Evolutionary conservation across 2,888 invertebrate species (phyloP), one percentile per base, ranked within the genome.

Genomic region (Phymatocera aterrima): DNA sequence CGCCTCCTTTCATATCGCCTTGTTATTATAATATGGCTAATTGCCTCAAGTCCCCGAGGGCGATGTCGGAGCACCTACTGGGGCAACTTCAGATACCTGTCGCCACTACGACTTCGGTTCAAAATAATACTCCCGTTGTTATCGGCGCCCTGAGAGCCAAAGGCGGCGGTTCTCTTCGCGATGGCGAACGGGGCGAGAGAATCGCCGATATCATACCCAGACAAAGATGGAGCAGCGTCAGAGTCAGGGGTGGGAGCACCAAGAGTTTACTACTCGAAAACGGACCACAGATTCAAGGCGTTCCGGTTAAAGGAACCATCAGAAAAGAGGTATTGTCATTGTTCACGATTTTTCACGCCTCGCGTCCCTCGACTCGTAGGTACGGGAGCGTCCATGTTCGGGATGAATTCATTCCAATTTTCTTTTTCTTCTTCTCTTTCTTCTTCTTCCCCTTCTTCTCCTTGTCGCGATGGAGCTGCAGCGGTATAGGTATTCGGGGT

Each of bases 11-110:
- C 4, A n/a, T 64, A 15, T 12, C 34, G 3, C n/a, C n/a, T n/a
- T n/a, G n/a, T n/a, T n/a, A n/a, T n/a, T n/a, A n/a, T n/a, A n/a
- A 12, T 21, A 89, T 90, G 90, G 88, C 89, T 43, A n/a, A n/a
- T n/a, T 90, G 88, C 83, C 87, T 90, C 74, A 90, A 90, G 84
- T 90, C 90, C 80, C 88, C 90, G 80, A 83, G 88, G 84, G 86
- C 88, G 79, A 88, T 88, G 88, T 90, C 90, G 84, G 90, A 90
- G 85, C 89, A 90, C 84, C 89, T 90, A 81, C 80, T 90, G 84
- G 90, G 88, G 79, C 90, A 89, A 80, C 82, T 85, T 43, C 89
- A 89, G 24, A 81, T 84, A 5, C 82, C 81, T 43, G 82, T 80
- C 2, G 74, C 78, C 28, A 84, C 86, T 0, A 84, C 82, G 54